phyloP scores from a whole-genome alignment of 2,888 invertebrate genomes.

The Ectobius pallidus region DNA sequence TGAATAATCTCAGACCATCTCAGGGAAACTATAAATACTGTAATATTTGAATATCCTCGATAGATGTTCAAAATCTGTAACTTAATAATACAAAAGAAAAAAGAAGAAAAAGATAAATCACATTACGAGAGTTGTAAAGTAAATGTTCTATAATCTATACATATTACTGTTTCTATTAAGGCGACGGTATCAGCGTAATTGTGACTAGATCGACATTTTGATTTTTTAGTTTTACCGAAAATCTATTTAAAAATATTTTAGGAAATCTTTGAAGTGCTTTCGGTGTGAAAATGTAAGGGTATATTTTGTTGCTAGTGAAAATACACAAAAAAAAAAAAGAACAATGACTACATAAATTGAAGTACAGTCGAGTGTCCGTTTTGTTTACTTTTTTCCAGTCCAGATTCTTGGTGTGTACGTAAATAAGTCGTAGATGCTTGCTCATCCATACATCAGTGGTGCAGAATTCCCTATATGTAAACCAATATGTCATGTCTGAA shows the following conservation, averaged over 20 bases:
- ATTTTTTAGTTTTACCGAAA: not conserved
- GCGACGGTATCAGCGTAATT: conserved; percentile 14
- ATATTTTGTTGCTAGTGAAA: conserved; percentile 34
- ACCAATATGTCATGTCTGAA: not conserved
- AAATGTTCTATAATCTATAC: conserved; percentile 4
- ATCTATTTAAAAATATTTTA: conserved; percentile 9
- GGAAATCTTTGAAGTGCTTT: conserved; percentile 17
- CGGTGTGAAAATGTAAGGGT: conserved; percentile 26
- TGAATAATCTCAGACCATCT: conserved; percentile 33
- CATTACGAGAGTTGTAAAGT: conserved; percentile 11
- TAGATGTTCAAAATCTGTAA: not conserved
- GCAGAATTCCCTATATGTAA: not conserved
- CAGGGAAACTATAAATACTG: conserved; percentile 30
- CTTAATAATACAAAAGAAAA: not conserved
- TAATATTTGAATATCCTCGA: conserved; percentile 22
- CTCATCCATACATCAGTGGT: conserved; percentile 7
- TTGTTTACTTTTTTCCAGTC: not conserved
- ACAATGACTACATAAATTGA: too few relatives aligned
- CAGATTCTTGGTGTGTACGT: conserved; percentile 16
- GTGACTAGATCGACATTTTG: conserved; percentile 22
- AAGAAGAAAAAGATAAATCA: not conserved
- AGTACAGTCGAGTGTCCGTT: not conserved
- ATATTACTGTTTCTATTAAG: conserved; percentile 12
- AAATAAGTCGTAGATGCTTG: conserved; percentile 4
- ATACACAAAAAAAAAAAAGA: not conserved